Percentiles rank a stretch among this genome's conserved stretches.
Conservation (phyloP, 2,888 invertebrate species). For the Agriopis aurantiaria region DNA sequence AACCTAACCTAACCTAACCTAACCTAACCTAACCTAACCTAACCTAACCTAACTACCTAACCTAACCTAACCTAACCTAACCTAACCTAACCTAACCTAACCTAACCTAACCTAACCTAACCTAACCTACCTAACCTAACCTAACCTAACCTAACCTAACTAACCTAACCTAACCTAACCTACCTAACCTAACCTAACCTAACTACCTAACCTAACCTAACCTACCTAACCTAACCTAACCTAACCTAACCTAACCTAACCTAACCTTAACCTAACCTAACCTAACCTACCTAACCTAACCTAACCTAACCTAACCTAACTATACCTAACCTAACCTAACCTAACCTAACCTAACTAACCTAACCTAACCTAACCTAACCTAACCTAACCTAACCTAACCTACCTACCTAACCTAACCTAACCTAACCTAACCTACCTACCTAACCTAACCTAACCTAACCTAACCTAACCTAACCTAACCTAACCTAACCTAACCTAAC, state of each 20-base stretch:
- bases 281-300: too few relatives aligned
- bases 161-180: conserved; percentile 13
- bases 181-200: too few relatives aligned
- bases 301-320: conserved; percentile 43
- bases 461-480: conserved; percentile 32
- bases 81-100: conserved; percentile 21
- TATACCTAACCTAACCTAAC: conserved; percentile 48
- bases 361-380: conserved; percentile 40
- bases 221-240: conserved; percentile 11
- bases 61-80: conserved; percentile 25
- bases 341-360: conserved; percentile 44
- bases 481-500: conserved; percentile 34
- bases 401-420: too few relatives aligned
- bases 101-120: conserved; percentile 23
- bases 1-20: conserved; percentile 26
- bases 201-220: too few relatives aligned
- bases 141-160: conserved; percentile 18
- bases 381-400: conserved; percentile 24
- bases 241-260: conserved; percentile 42
- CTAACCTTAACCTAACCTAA: too few relatives aligned
- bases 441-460: too few relatives aligned
- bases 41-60: conserved; percentile 22
- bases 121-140: too few relatives aligned
- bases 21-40: conserved; percentile 25
- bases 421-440: too few relatives aligned